Evolutionary conservation across 2,113 vertebrate genomes (phyloP), one percentile per base, ranked within the genome.

Genomic region (Psittacus erithacus): DNA sequence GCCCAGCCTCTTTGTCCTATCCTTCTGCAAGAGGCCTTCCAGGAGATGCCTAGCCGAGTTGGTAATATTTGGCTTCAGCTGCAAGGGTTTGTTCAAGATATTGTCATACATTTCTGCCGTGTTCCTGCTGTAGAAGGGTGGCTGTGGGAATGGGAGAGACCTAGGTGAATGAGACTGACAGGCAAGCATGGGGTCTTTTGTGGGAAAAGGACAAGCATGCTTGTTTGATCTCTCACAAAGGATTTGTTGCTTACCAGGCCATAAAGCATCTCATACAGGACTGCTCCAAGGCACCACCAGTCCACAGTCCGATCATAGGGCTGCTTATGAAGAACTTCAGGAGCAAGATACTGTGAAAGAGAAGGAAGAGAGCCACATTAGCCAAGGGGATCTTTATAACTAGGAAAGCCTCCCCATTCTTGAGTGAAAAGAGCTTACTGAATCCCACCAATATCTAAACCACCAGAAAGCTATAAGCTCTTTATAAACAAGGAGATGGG

Each of bases 101-200:
- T 99, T 99, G 97, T 99, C 99, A 0, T 99, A 99, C 99, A 99
- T 99, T 98, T 99, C 99, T 4, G 99, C 99, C 0, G 99, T 99
- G 98, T 99, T 99, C 41, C 99, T 98, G 97, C 99, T 99, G 88
- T 99, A 99, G 96, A 99, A 99, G 2, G 99, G 99, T 38, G 99
- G 99, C 99, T 99, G 98, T 18, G 49, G 85, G 73, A 91, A 96
- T 5, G 16, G 43, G 49, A 91, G 13, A 80, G 60, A 49, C 11
- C 20, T 53, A 17, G 13, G 49, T 88, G 60, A 95, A 64, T 71
- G 38, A 83, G 39, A n/a, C 27, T 82, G 76, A 80, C 17, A 78
- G 28, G 27, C 1, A 1, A 33, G 41, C 22, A 63, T 0, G 1
- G 8, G 17, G 11, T 39, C 89, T 86, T 90, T 59, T 24, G 4